Evolutionary conservation across 1,140 invertebrate genomes (phyloP).

Genomic region (Drosophila parvula): DNA sequence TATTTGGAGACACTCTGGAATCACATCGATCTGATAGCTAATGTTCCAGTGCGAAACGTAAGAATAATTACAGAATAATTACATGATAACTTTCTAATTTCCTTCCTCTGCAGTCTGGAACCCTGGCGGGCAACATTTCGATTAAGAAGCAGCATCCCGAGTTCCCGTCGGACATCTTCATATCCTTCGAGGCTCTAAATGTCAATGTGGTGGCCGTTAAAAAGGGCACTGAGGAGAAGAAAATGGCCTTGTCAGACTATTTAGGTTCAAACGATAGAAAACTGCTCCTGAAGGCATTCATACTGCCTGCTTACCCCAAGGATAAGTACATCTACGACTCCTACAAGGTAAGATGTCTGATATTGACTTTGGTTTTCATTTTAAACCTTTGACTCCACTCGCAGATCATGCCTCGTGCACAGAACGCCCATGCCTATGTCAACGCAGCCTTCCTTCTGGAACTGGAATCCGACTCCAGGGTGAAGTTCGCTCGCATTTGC

Average conservation of each 20-base stretch:
- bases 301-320: conserved; percentile 64
- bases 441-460: conserved; percentile 91
- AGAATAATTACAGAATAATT: conserved; percentile 6
- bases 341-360: conserved; percentile 85
- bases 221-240: conserved; percentile 40
- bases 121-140: conserved; percentile 91
- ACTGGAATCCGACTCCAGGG: conserved; percentile 68
- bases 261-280: conserved; percentile 45
- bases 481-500: conserved; percentile 83
- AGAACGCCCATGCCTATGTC: conserved; percentile 93
- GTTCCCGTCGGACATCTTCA: conserved; percentile 91
- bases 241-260: conserved; percentile 62
- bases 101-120: conserved; percentile 85
- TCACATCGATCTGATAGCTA: conserved; percentile 89
- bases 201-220: conserved; percentile 83
- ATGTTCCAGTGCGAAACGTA: conserved; percentile 89
- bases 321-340: conserved; percentile 66
- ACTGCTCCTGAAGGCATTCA: conserved; percentile 60
- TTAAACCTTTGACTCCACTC: neutral
- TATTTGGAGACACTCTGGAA: conserved; percentile 85
- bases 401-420: conserved; percentile 88
- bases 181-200: conserved; percentile 88
- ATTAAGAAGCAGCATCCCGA: conserved; percentile 89
- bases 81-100: no score
- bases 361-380: neutral